Base-by-base conservation (phyloP, 2,888 invertebrate genomes). In the Spisula solida region DNA sequence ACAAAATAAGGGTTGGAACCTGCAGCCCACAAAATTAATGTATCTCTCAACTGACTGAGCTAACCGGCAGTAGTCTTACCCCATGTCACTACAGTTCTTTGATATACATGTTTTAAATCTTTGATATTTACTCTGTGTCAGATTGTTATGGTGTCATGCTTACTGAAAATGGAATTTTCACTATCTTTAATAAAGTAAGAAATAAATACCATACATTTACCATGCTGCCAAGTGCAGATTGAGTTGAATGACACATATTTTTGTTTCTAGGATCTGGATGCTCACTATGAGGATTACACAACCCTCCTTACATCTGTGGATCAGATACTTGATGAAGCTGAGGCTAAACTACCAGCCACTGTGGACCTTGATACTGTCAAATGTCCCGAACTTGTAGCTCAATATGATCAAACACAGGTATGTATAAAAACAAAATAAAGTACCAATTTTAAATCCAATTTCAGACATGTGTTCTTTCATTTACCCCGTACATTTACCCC, bases 211-310 rank as follows among this genome's bases (percentile, higher is more conserved):
- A 66, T 25, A 25, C 60, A 66, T 25, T 66, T n/a, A 66, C 0
- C 10, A 8, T 41, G 41, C 41, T 41, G 2, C 41, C 2, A 10
- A 25, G 25, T 25, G 0, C 60, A 66, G 4, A 25, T 66, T 66
- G 10, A 66, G n/a, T 10, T 25, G 6, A 66, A 25, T 66, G 25
- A 25, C 0, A 10, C 10, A 25, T 66, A 1, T 10, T 66, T 66
- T 0, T 12, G 0, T 81, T 60, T 87, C 16, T 85, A 93, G 93
- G 92, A 94, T 80, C 88, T 94, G 16, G 93, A 90, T 34, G 92
- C 88, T 12, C 94, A 94, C 79, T 94, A 94, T 95, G 93, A 93
- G 82, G 95, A 95, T 82, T 94, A 94, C 83, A 93, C 88, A 41
- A 86, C 88, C 20, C 89, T 94, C 48, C 66, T 94, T 78, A 86